Percentiles rank a stretch among this genome's conserved stretches.
These are phyloP conservation scores for Butorides virescens DNA, from an alignment of 2,113 vertebrate species.

Conservation along the genomic window DNA sequence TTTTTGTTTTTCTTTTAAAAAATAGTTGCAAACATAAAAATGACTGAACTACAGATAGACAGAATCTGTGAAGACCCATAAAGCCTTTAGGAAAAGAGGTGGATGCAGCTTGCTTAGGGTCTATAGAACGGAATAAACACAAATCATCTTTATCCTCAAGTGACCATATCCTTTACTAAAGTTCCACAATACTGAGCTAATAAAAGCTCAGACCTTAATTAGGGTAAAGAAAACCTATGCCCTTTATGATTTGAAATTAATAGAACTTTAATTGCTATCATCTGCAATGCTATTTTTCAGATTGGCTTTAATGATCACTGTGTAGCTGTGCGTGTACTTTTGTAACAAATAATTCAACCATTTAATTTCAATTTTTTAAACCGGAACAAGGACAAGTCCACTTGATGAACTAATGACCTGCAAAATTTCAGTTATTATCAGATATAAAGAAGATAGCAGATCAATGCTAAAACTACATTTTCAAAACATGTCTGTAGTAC, in stretches of 20 bases:
- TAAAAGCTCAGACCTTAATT: slow-evolving; percentile 18
- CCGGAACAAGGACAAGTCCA: not conserved
- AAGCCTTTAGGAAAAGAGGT: not conserved
- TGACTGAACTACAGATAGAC: not conserved
- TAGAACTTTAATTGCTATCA: slow-evolving; percentile 1
- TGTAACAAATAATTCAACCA: not conserved
- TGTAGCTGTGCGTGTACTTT: not conserved
- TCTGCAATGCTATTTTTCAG: not conserved
- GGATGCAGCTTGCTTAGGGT: not conserved
- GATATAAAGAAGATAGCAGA: not conserved
- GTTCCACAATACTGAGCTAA: not conserved
- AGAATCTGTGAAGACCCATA: not conserved
- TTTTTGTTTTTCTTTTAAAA: not conserved
- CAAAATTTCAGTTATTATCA: not conserved
- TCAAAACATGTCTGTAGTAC: not conserved
- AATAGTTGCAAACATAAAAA: not conserved
- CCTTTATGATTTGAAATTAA: slow-evolving; percentile 22
- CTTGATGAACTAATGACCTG: not conserved
- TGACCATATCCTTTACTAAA: not conserved
- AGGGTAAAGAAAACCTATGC: slow-evolving; percentile 6
- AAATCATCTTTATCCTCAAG: not conserved
- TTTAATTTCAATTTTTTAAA: not conserved
- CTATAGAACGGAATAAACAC: not conserved
- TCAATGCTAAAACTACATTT: not conserved
- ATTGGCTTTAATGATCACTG: not conserved